Conservation (phyloP, 2,797 vertebrate genomes). For the Erethizon dorsatum region DNA sequence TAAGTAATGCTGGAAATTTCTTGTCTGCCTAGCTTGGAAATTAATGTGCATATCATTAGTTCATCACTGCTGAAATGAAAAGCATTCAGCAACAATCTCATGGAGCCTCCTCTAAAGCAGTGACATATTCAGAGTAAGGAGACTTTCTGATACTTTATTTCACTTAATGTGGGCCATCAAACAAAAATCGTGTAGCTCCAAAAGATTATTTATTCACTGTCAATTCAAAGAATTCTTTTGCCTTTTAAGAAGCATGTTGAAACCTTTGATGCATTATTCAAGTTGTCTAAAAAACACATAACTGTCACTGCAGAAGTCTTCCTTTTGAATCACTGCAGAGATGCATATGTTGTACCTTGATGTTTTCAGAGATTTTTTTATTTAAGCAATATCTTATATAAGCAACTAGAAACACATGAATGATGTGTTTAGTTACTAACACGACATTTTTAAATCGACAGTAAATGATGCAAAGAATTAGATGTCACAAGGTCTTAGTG, state of each 20-base stretch:
- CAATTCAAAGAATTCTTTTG: slow-evolving; percentile 67
- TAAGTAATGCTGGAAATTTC: slow-evolving; percentile 39
- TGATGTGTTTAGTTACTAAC: slow-evolving; percentile 81
- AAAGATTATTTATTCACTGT: slow-evolving; percentile 52
- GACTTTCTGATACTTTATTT: slow-evolving; percentile 43
- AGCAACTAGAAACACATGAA: slow-evolving; percentile 70
- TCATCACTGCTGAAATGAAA: slow-evolving; percentile 60
- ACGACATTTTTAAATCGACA: slow-evolving; percentile 82
- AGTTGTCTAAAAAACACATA: slow-evolving; percentile 50
- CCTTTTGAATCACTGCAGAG: slow-evolving; percentile 43
- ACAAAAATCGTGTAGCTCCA: slow-evolving; percentile 66
- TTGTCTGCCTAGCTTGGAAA: background rate
- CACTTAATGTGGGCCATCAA: slow-evolving; percentile 10
- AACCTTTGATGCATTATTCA: slow-evolving; percentile 67
- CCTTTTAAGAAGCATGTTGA: slow-evolving; percentile 67
- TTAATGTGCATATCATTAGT: background rate
- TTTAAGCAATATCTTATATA: slow-evolving; percentile 68
- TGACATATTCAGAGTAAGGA: slow-evolving; percentile 45
- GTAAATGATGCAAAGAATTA: slow-evolving; percentile 87
- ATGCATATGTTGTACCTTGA: slow-evolving; percentile 39
- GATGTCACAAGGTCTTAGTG: slow-evolving; percentile 70
- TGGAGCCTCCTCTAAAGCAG: slow-evolving; percentile 32
- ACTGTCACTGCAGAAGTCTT: slow-evolving; percentile 26
- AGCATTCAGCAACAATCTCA: slow-evolving; percentile 26
- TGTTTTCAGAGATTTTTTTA: background rate